Evolutionary conservation across 2,113 vertebrate genomes (phyloP).

Genomic region (Rutilus rutilus): DNA sequence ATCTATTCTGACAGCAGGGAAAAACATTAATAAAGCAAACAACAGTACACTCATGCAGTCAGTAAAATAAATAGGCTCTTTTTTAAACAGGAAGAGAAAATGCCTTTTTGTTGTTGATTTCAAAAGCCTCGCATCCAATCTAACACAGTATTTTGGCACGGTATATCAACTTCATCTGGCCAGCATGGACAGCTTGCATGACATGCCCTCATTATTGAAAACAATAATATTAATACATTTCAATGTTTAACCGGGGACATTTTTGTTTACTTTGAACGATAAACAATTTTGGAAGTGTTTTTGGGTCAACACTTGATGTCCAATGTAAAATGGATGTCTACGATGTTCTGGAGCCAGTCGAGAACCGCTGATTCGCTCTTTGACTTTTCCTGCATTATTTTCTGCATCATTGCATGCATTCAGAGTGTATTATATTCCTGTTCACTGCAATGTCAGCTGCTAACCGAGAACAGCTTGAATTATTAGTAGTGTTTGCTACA

Average conservation of each 20-base stretch:
- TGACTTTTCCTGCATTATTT: constrained; percentile 1
- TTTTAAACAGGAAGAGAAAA: background rate
- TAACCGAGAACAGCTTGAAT: background rate
- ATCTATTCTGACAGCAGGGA: background rate
- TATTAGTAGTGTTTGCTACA: background rate
- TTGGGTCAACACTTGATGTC: background rate
- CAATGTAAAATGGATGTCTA: background rate
- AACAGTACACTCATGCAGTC: background rate
- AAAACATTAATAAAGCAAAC: background rate
- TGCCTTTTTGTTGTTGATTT: background rate
- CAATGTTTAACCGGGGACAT: background rate
- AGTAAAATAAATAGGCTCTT: background rate
- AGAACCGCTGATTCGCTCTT: background rate
- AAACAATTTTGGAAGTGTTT: constrained; percentile 9
- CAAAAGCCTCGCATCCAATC: constrained; percentile 17
- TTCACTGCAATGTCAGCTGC: background rate
- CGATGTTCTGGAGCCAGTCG: background rate
- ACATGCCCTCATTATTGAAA: constrained; percentile 16
- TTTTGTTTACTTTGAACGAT: constrained; percentile 11
- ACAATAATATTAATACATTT: constrained; percentile 16
- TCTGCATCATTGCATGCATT: background rate
- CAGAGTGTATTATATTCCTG: constrained; percentile 11
- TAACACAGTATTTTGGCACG: constrained; percentile 14
- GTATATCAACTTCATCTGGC: constrained; percentile 4
- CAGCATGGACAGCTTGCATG: constrained; percentile 15